A percentile compares a stretch with the other conserved stretches of the same genome.
Evolutionary conservation across 1,140 invertebrate genomes (phyloP).

Genomic region (Heliothis subflexa): DNA sequence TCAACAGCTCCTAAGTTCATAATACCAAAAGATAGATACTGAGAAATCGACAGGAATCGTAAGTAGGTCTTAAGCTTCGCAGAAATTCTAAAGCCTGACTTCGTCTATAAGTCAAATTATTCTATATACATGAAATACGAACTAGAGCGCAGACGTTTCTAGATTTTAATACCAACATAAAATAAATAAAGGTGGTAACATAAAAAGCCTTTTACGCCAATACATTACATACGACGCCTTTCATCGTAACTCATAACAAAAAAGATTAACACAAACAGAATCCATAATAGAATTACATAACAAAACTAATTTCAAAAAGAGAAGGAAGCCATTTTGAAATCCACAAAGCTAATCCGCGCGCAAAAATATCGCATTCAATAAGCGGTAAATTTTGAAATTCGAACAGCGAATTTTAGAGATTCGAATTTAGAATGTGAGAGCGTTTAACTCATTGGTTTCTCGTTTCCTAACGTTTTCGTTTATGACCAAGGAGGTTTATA

Average conservation of each 20-base stretch:
- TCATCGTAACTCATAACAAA: not conserved
- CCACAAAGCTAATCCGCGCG: constrained; percentile 23
- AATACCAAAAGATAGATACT: too few species aligned
- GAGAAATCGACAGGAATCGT: too few species aligned
- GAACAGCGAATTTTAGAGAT: constrained; percentile 21
- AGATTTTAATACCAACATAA: too few species aligned
- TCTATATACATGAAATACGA: too few species aligned
- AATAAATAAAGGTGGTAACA: not conserved
- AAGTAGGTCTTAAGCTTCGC: too few species aligned
- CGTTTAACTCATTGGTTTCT: constrained; percentile 29
- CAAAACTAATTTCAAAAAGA: constrained; percentile 4
- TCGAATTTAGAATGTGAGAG: constrained; percentile 24
- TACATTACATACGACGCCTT: not conserved
- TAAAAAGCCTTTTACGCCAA: not conserved
- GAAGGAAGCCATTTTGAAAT: constrained; percentile 28
- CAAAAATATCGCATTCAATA: constrained; percentile 28
- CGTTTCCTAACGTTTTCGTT: constrained; percentile 33
- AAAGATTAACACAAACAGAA: not conserved
- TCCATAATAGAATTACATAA: constrained; percentile 11
- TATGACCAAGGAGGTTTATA: constrained; percentile 19
- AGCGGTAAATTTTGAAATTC: constrained; percentile 19
- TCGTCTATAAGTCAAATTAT: too few species aligned
- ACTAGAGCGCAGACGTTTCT: too few species aligned
- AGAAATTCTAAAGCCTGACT: too few species aligned
- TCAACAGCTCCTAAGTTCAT: too few species aligned